Evolutionary conservation across 2,888 invertebrate species (phyloP).

Genomic region (Zeuzera pyrina): DNA sequence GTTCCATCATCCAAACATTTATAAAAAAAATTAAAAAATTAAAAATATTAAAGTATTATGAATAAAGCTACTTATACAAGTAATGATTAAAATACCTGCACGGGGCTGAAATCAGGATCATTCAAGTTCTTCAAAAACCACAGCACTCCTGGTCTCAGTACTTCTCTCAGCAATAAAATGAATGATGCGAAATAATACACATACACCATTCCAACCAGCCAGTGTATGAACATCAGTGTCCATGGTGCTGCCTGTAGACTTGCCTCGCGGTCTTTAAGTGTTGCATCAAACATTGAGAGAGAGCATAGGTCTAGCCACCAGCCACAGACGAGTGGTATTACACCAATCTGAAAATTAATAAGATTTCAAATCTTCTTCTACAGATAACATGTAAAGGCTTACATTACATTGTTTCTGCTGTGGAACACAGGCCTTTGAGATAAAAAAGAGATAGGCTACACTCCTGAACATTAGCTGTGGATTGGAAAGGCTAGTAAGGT

Average conservation of each 20-base stretch:
- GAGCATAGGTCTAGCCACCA: conserved; percentile 99
- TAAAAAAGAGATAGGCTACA: too few relatives aligned
- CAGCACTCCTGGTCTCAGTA: conserved; percentile 95
- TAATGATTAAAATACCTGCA: conserved; percentile 76
- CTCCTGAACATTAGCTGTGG: too few relatives aligned
- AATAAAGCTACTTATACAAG: background rate
- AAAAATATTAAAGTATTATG: background rate
- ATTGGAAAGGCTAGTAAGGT: too few relatives aligned
- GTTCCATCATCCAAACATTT: background rate
- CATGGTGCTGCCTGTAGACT: conserved; percentile 94
- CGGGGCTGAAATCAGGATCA: conserved; percentile 99
- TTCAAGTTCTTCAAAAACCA: conserved; percentile 99
- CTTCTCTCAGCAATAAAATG: conserved; percentile 92
- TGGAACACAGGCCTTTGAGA: too few relatives aligned
- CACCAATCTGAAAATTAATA: conserved; percentile 85
- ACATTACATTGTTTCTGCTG: too few relatives aligned
- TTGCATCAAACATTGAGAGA: conserved; percentile 91
- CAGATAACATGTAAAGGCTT: too few relatives aligned
- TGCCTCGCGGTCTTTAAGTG: conserved; percentile 87
- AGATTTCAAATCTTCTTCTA: too few relatives aligned
- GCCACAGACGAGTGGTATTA: conserved; percentile 96
- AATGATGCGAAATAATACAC: conserved; percentile 99
- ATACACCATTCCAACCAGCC: conserved; percentile 99
- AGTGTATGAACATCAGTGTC: conserved; percentile 98
- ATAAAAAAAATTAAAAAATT: background rate